Base-by-base conservation (phyloP, 2,888 invertebrate genomes). In the Candidula unifasciata region DNA sequence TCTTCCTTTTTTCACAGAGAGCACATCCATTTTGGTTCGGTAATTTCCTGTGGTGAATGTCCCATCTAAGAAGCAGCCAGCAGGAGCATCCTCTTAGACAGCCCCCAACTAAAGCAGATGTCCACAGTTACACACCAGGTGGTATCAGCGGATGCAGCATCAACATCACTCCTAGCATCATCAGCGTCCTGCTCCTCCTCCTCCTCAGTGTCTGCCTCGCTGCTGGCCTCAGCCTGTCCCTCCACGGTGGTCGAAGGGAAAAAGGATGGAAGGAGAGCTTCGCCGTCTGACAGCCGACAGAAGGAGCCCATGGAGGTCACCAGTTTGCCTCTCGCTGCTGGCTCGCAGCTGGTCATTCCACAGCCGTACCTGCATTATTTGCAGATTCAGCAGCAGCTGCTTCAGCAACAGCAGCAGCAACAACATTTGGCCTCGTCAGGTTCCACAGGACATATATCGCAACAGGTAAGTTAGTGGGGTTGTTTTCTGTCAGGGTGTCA, bases 341-440 rank as follows among this genome's bases (percentile, higher is more conserved):
- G 77, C 18, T 73, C 87, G 5, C 83, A 86, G 69, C 76, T 87
- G 76, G 87, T 87, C 52, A 86, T 87, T 10, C 86, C 87, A 0
- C 87, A 87, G 71, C 89, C 90, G 74, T 90, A 90, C 83, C 87
- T 90, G n/a, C 89, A 90, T 66, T 90, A 90, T 76, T 87, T 91
- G 24, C 91, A 91, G 84, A 82, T 91, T 33, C 90, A 90, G 88
- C 86, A 89, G 16, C 86, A 89, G 68, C 85, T 89, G 35, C 87
- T 88, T 64, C 88, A 89, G 82, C 90, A 89, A 68, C 90, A 89
- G 64, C 89, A 89, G 69, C 44, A 44, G 13, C 44, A 44, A 44
- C 89, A 88, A 27, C 82, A 90, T 37, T 82, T 90, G 64, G 74
- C 30, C 30, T 74, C 74, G 21, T 21, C 60, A 60, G 60, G 60